These are phyloP conservation scores for Globodera rostochiensis DNA, from an alignment of 1,140 invertebrate genomes.

Conservation along the genomic window DNA sequence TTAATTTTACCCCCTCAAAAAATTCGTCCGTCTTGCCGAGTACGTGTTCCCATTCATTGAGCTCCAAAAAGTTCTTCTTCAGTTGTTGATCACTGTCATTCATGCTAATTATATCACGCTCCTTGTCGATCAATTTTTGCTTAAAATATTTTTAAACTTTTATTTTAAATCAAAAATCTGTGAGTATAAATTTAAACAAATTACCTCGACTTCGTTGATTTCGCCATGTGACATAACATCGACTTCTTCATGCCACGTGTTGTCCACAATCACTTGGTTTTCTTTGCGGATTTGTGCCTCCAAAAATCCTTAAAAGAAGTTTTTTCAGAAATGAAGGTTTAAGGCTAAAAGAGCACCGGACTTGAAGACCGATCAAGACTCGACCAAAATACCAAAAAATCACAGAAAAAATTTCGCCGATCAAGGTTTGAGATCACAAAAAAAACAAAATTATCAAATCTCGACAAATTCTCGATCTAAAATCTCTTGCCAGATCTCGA, in stretches of 20 bases:
- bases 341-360: too few species aligned
- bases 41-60: slow-evolving; percentile 65
- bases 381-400: too few species aligned
- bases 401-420: too few species aligned
- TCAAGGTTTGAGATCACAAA: too few species aligned
- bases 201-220: slow-evolving; percentile 60
- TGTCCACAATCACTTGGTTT: slow-evolving; percentile 58
- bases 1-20: slow-evolving; percentile 59
- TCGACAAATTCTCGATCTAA: too few species aligned
- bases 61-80: slow-evolving; percentile 62
- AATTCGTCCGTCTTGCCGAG: slow-evolving; percentile 65
- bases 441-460: too few species aligned
- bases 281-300: slow-evolving; percentile 63
- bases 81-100: slow-evolving; percentile 62
- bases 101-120: slow-evolving; percentile 65
- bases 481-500: too few species aligned
- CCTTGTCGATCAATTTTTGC: slow-evolving; percentile 61
- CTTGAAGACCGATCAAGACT: too few species aligned
- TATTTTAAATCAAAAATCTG: background rate
- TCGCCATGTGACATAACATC: slow-evolving; percentile 57
- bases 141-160: slow-evolving; percentile 29
- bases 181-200: background rate
- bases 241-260: slow-evolving; percentile 50
- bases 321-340: background rate
- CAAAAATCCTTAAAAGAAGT: slow-evolving; percentile 54